phyloP scores from a whole-genome alignment of 2,797 vertebrate genomes.

The Centropyge bicolor region DNA sequence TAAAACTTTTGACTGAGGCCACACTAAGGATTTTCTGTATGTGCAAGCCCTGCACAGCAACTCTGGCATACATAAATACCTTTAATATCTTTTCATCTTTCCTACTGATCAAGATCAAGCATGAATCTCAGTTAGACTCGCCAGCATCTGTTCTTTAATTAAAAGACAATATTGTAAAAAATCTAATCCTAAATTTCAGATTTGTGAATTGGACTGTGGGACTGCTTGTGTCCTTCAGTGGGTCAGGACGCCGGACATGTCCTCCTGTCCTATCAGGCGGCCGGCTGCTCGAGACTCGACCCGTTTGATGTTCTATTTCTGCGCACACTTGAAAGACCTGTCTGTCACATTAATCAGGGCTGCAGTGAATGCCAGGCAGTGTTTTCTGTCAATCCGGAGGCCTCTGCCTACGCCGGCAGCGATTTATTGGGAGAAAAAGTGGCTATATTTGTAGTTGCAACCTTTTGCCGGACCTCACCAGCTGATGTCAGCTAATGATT shows the following conservation, averaged over 20 bases:
- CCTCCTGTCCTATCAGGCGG: conserved; percentile 38
- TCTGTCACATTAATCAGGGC: conserved; percentile 87
- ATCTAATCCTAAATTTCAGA: neutral
- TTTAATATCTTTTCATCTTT: no score
- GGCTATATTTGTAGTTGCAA: conserved; percentile 88
- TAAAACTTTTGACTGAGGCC: neutral
- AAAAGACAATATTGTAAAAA: neutral
- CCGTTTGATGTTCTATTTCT: conserved; percentile 85
- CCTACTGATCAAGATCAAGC: neutral
- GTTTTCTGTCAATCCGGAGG: conserved; percentile 82
- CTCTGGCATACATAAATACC: neutral
- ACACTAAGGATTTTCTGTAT: no score
- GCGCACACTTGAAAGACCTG: conserved; percentile 80
- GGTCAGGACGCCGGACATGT: conserved; percentile 11
- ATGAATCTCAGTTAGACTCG: neutral
- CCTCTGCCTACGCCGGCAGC: conserved; percentile 63
- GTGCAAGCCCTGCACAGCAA: neutral
- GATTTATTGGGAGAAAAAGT: conserved; percentile 82
- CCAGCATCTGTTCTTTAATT: neutral
- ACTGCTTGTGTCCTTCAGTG: conserved; percentile 27
- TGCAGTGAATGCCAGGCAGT: conserved; percentile 70
- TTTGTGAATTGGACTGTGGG: neutral
- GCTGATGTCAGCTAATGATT: conserved; percentile 92
- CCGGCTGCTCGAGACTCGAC: conserved; percentile 46
- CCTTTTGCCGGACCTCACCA: conserved; percentile 84